These are phyloP conservation scores for Herminia tarsipennalis DNA, from an alignment of 2,888 invertebrate genomes.

Conservation along the genomic window DNA sequence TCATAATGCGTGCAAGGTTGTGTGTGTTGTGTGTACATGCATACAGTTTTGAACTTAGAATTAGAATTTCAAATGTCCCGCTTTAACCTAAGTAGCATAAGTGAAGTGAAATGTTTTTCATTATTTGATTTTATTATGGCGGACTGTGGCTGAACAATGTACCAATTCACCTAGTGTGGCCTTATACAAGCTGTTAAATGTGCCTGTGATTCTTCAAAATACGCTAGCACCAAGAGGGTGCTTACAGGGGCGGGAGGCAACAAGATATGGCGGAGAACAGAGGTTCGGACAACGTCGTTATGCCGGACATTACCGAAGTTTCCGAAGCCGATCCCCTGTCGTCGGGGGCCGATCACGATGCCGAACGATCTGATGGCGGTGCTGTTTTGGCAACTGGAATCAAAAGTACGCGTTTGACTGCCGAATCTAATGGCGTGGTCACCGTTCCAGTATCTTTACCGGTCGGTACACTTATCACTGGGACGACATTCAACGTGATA, in stretches of 20 bases:
- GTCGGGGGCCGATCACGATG: constrained; percentile 87
- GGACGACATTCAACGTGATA: constrained; percentile 94
- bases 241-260: constrained; percentile 58
- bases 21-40: background rate
- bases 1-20: background rate
- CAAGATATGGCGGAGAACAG: constrained; percentile 76
- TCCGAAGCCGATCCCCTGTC: constrained; percentile 85
- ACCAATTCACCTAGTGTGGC: constrained; percentile 43
- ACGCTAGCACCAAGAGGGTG: constrained; percentile 52
- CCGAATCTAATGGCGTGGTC: constrained; percentile 75
- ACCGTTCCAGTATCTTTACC: constrained; percentile 89
- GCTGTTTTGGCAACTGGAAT: constrained; percentile 64
- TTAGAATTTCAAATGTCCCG: constrained; percentile 62
- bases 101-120: constrained; percentile 51
- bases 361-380: constrained; percentile 81
- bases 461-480: constrained; percentile 92
- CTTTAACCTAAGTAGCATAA: constrained; percentile 54
- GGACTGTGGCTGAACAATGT: constrained; percentile 57
- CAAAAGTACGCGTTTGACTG: constrained; percentile 63
- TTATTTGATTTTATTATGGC: constrained; percentile 68
- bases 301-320: constrained; percentile 90
- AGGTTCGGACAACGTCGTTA: constrained; percentile 88
- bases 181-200: constrained; percentile 25
- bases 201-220: constrained; percentile 54
- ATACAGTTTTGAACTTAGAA: background rate